These are phyloP conservation scores for Pogonognathellus flavescens DNA, from an alignment of 1,140 invertebrate genomes.

Conservation along the genomic window DNA sequence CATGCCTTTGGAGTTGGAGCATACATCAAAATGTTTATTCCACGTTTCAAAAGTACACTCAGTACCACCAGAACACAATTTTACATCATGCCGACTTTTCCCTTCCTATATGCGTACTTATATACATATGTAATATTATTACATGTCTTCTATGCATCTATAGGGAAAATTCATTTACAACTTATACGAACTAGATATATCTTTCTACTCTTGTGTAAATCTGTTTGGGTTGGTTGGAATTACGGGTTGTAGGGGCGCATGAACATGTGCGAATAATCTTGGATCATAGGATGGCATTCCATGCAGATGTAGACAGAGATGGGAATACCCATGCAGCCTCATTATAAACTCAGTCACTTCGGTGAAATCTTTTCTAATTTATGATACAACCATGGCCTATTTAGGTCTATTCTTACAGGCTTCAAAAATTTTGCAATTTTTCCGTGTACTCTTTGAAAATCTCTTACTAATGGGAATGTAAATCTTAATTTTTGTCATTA, in stretches of 20 bases:
- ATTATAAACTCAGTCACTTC: neutral
- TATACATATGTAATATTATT: neutral
- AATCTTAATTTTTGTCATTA: too few species aligned
- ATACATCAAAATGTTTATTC: neutral
- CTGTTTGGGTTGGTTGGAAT: neutral
- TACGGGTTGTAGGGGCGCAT: constrained; percentile 20
- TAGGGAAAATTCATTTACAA: neutral
- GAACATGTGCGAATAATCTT: constrained; percentile 31
- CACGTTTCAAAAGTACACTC: neutral
- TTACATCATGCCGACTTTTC: too few species aligned
- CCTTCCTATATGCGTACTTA: neutral
- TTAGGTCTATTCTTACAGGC: neutral
- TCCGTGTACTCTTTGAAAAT: too few species aligned
- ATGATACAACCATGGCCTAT: constrained; percentile 13
- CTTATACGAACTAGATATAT: neutral
- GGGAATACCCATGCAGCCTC: neutral
- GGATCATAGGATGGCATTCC: neutral
- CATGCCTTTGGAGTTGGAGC: too few species aligned
- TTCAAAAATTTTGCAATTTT: too few species aligned
- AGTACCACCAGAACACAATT: neutral
- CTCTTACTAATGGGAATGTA: too few species aligned
- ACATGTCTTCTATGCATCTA: neutral
- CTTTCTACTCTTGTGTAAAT: constrained; percentile 5
- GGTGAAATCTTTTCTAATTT: too few species aligned
- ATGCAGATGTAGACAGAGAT: neutral